Conservation (phyloP, 2,888 invertebrate genomes). For the Sesia bembeciformis region DNA sequence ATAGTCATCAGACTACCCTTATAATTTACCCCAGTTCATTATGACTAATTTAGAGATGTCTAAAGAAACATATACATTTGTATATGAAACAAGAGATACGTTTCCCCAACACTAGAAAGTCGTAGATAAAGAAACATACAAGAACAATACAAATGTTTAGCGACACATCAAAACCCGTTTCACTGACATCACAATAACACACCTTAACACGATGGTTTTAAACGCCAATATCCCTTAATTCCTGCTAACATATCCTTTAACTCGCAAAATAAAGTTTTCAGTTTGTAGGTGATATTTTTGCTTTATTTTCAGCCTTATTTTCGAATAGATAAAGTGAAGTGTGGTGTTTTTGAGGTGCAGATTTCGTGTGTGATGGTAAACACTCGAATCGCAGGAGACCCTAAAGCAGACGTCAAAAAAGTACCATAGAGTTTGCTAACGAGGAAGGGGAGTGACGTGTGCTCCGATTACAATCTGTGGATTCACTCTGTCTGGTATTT, state of each 20-base stretch:
- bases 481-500: slow-evolving; percentile 7
- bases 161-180: not conserved
- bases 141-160: not conserved
- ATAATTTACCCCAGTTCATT: not conserved
- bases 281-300: slow-evolving; percentile 18
- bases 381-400: slow-evolving; percentile 52
- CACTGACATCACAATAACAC: not conserved
- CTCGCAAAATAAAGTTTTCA: slow-evolving; percentile 18
- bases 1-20: not conserved
- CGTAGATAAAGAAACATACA: not conserved
- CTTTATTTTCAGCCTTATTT: slow-evolving; percentile 20
- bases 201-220: slow-evolving; percentile 27
- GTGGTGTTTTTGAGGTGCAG: slow-evolving; percentile 18
- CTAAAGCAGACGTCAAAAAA: slow-evolving; percentile 65
- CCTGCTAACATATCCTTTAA: slow-evolving; percentile 29
- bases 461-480: slow-evolving; percentile 42
- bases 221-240: slow-evolving; percentile 18
- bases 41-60: not conserved
- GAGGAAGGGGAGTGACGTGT: slow-evolving; percentile 52
- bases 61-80: not conserved
- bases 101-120: not conserved
- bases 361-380: slow-evolving; percentile 28
- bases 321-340: slow-evolving; percentile 15
- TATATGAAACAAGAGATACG: not conserved
- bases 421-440: slow-evolving; percentile 57